Percentiles rank a stretch among this genome's conserved stretches.
Conservation (phyloP, 92 coral and sea anemone genomes). For the Zoanthus gigantus region DNA sequence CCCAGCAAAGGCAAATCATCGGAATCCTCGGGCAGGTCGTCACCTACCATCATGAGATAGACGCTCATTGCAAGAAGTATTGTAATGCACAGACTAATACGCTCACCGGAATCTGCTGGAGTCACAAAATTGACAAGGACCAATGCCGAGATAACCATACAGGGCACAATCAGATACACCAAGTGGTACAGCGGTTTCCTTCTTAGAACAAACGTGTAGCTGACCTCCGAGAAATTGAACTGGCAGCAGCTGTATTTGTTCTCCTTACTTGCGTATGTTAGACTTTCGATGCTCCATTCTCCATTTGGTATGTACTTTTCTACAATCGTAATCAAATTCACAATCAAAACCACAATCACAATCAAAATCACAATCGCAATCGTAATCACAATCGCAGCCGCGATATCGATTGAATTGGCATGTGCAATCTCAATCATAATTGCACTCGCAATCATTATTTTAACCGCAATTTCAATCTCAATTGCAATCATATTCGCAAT, state of each 20-base stretch:
- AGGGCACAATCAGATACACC: constrained; percentile 30
- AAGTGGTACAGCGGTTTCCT: constrained; percentile 44
- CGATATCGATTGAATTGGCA: no score
- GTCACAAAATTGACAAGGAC: constrained; percentile 37
- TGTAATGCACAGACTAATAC: constrained; percentile 41
- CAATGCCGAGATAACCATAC: constrained; percentile 25
- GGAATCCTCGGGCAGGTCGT: constrained; percentile 30
- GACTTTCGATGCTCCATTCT: constrained; percentile 27
- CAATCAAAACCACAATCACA: background rate
- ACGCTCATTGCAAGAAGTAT: constrained; percentile 49
- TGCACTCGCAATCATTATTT: no score
- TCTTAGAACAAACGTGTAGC: constrained; percentile 5
- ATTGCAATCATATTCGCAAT: no score
- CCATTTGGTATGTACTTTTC: constrained; percentile 37
- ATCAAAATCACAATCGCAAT: no score
- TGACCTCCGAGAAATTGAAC: background rate
- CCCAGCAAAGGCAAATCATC: constrained; percentile 36
- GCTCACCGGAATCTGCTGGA: constrained; percentile 32
- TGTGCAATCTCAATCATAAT: no score
- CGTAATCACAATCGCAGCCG: no score
- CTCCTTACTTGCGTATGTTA: background rate
- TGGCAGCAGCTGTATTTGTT: constrained; percentile 26
- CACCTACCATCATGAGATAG: constrained; percentile 18
- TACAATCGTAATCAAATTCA: background rate
- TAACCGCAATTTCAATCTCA: no score